Evolutionary conservation across 2,888 invertebrate species (phyloP).

Genomic region (Dryococelus australis): DNA sequence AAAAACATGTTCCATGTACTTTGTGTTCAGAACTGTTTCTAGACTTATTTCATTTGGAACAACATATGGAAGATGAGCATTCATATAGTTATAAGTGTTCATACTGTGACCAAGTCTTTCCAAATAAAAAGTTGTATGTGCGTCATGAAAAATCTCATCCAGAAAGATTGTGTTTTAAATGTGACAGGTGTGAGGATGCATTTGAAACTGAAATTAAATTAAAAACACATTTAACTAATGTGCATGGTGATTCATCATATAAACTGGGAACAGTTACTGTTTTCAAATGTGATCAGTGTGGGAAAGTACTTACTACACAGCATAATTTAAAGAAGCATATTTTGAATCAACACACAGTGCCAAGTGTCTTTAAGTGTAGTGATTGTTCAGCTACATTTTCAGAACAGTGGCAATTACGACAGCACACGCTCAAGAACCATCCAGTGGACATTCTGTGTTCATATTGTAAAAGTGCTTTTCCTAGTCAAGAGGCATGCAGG

Average conservation of each 20-base stretch:
- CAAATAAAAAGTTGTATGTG: slow-evolving; percentile 28
- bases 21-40: slow-evolving; percentile 34
- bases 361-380: slow-evolving; percentile 32
- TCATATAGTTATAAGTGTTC: slow-evolving; percentile 28
- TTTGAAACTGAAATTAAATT: slow-evolving; percentile 40
- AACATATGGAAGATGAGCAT: slow-evolving; percentile 38
- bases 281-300: slow-evolving; percentile 41
- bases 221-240: slow-evolving; percentile 38
- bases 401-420: slow-evolving; percentile 34
- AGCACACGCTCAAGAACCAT: slow-evolving; percentile 38
- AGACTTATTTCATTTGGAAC: slow-evolving; percentile 37
- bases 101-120: slow-evolving; percentile 34
- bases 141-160: slow-evolving; percentile 40
- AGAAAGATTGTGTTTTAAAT: slow-evolving; percentile 28
- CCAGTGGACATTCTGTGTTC: slow-evolving; percentile 36
- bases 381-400: slow-evolving; percentile 37
- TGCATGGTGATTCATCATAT: slow-evolving; percentile 31
- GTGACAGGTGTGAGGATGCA: slow-evolving; percentile 36
- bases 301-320: slow-evolving; percentile 36
- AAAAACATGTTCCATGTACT: slow-evolving; percentile 33
- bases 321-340: slow-evolving; percentile 40
- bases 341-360: slow-evolving; percentile 37
- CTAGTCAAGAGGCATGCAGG: slow-evolving; percentile 33
- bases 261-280: slow-evolving; percentile 28
- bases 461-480: slow-evolving; percentile 41